Percentiles rank a stretch among this genome's conserved stretches.
These are phyloP conservation scores for Sylvicola cinctus DNA, from an alignment of 2,888 invertebrate species.

Conservation along the genomic window DNA sequence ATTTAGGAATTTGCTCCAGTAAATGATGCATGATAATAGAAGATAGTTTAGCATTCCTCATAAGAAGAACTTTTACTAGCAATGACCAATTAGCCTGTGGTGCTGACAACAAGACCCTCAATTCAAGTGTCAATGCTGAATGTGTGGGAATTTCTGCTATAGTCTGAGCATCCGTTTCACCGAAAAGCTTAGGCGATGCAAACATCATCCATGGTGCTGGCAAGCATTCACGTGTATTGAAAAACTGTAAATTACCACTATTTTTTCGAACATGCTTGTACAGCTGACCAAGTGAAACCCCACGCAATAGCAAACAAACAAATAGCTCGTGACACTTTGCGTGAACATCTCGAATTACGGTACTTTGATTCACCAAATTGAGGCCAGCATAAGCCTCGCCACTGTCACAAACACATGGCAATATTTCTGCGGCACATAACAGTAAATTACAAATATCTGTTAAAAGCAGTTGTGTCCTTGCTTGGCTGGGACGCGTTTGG, in stretches of 20 bases:
- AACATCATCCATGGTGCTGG: slow-evolving; percentile 52
- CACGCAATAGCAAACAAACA: slow-evolving; percentile 50
- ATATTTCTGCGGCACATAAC: slow-evolving; percentile 48
- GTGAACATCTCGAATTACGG: slow-evolving; percentile 61
- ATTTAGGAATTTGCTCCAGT: slow-evolving; percentile 27
- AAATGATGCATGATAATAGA: slow-evolving; percentile 34
- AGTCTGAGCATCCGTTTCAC: slow-evolving; percentile 13
- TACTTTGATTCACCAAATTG: slow-evolving; percentile 33
- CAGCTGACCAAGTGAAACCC: slow-evolving; percentile 50
- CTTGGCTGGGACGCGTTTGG: slow-evolving; percentile 43
- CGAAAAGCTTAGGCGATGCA: slow-evolving; percentile 39
- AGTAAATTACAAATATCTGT: slow-evolving; percentile 59
- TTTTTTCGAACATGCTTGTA: slow-evolving; percentile 30
- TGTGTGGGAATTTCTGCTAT: slow-evolving; percentile 11
- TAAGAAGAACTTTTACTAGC: slow-evolving; percentile 49
- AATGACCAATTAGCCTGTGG: slow-evolving; percentile 62
- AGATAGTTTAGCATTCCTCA: slow-evolving; percentile 45
- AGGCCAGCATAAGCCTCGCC: slow-evolving; percentile 38
- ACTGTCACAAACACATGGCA: slow-evolving; percentile 43
- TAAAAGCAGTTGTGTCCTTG: slow-evolving; percentile 34
- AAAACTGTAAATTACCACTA: slow-evolving; percentile 15
- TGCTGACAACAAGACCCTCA: slow-evolving; percentile 49
- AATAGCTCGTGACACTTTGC: slow-evolving; percentile 64
- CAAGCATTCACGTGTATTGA: slow-evolving; percentile 30
- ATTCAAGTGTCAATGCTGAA: slow-evolving; percentile 38